Conservation (phyloP, 2,888 invertebrate genomes). For the Epicampocera succincta region DNA sequence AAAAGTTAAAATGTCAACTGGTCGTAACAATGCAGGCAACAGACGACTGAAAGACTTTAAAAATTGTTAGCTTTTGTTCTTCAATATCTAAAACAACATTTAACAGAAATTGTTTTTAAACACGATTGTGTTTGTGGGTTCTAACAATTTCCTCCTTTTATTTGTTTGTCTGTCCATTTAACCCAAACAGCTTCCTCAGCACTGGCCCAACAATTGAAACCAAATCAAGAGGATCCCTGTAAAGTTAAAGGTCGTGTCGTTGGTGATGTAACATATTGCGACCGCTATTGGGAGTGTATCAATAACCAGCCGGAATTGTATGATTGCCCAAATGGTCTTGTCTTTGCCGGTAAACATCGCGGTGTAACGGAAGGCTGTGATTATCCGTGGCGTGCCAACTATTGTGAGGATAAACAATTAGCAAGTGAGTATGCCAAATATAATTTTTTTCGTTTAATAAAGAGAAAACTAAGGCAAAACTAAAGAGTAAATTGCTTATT, state of each 20-base stretch:
- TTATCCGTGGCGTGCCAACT: conserved; percentile 94
- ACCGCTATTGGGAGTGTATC: conserved; percentile 91
- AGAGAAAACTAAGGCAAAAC: too few relatives aligned
- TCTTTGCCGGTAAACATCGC: conserved; percentile 93
- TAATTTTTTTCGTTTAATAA: background rate
- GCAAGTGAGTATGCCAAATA: conserved; percentile 83
- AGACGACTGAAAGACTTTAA: conserved; percentile 1
- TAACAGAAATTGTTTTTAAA: conserved; percentile 14
- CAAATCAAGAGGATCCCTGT: conserved; percentile 88
- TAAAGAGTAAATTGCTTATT: too few relatives aligned
- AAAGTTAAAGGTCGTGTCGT: conserved; percentile 89
- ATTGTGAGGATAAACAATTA: conserved; percentile 91
- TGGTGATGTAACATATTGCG: conserved; percentile 90
- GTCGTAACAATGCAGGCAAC: background rate
- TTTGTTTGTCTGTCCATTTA: conserved; percentile 25
- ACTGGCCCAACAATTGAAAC: conserved; percentile 74
- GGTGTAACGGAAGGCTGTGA: conserved; percentile 95
- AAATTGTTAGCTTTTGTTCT: conserved; percentile 14
- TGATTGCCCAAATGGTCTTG: conserved; percentile 94
- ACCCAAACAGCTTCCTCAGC: conserved; percentile 56
- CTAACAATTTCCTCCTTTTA: conserved; percentile 43
- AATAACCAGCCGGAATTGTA: conserved; percentile 91
- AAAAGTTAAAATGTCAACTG: conserved; percentile 10
- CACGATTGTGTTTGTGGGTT: conserved; percentile 1
- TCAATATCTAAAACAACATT: conserved; percentile 10